Conservation (phyloP, 2,797 vertebrate species). For the Sebastolobus alascanus region DNA sequence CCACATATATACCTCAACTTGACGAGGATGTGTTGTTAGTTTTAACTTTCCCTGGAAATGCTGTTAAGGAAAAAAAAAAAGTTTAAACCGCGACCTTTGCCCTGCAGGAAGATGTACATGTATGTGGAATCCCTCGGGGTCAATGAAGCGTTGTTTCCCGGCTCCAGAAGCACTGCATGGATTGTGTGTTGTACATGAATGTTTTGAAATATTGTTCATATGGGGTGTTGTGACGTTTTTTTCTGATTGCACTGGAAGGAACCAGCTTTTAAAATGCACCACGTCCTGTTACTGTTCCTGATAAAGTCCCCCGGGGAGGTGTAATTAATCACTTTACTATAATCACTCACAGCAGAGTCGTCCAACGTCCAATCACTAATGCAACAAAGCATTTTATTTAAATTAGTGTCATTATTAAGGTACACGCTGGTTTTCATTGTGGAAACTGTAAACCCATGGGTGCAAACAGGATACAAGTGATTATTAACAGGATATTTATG, state of each 20-base stretch:
- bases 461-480: constrained; percentile 48
- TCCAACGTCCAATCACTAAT: constrained; percentile 7
- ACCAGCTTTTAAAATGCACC: constrained; percentile 52
- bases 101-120: constrained; percentile 52
- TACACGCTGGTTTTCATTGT: constrained; percentile 18
- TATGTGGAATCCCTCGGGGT: constrained; percentile 34
- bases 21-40: constrained; percentile 26
- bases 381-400: constrained; percentile 17
- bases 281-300: constrained; percentile 44
- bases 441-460: constrained; percentile 1
- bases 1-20: constrained; percentile 18
- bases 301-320: constrained; percentile 4
- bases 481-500: constrained; percentile 48
- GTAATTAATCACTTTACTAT: constrained; percentile 17
- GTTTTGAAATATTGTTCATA: constrained; percentile 53
- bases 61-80: constrained; percentile 6
- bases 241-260: constrained; percentile 55
- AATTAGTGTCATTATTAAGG: constrained; percentile 1
- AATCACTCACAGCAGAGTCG: constrained; percentile 13
- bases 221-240: constrained; percentile 44
- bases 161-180: constrained; percentile 72
- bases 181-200: constrained; percentile 65
- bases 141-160: constrained; percentile 38
- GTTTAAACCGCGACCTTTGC: constrained; percentile 47
- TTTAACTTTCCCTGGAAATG: constrained; percentile 44